Conservation (phyloP, 2,797 vertebrate species). For the Rhadinocentrus ornatus region DNA sequence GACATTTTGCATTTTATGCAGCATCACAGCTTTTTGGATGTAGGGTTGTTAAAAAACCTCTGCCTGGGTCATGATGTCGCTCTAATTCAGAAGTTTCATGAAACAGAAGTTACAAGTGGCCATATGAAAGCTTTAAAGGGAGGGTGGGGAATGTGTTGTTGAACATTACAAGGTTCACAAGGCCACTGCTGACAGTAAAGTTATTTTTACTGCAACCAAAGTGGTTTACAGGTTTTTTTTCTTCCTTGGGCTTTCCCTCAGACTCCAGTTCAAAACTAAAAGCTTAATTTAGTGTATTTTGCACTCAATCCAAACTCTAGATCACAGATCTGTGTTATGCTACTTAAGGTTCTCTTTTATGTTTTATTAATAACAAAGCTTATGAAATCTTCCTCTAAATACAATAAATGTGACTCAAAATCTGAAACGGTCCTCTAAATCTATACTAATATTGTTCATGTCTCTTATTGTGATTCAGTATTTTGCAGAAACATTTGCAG, state of each 20-base stretch:
- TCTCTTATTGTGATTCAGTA: no score
- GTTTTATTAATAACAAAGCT: no score
- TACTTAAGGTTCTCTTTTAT: no score
- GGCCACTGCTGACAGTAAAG: neutral
- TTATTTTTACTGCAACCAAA: neutral
- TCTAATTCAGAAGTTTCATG: neutral
- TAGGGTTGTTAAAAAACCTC: no score
- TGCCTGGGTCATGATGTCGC: no score
- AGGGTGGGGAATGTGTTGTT: neutral
- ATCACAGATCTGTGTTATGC: neutral
- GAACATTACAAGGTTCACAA: neutral
- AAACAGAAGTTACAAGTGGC: neutral
- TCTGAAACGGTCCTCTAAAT: no score
- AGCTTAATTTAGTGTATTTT: neutral
- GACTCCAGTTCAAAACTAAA: neutral
- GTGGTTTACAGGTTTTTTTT: neutral
- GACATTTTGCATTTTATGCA: no score
- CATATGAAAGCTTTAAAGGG: neutral
- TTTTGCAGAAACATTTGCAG: no score
- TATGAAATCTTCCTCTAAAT: no score
- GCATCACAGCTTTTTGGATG: no score
- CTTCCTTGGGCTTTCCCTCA: neutral
- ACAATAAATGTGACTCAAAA: no score
- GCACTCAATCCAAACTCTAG: neutral
- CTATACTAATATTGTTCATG: no score